These are phyloP conservation scores for Scarus forsteni DNA, from an alignment of 2,797 vertebrate genomes.

Conservation along the genomic window DNA sequence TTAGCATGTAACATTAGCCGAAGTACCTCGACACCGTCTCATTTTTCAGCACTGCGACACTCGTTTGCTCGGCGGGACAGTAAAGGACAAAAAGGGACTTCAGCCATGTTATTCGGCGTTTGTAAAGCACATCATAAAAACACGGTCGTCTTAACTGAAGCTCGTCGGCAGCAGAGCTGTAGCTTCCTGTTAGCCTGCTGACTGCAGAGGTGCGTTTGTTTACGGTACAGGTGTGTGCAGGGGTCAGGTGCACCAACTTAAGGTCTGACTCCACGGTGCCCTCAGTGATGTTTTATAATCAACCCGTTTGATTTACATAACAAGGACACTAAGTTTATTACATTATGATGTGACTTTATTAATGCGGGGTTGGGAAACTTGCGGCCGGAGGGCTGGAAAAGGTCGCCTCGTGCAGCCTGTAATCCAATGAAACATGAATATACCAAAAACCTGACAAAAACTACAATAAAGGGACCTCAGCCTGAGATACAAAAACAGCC, in stretches of 20 bases:
- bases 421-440: too few relatives aligned
- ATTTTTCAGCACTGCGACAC: slow-evolving; percentile 54
- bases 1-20: not conserved
- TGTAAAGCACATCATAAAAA: not conserved
- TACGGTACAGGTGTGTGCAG: slow-evolving; percentile 4
- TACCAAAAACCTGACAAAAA: too few relatives aligned
- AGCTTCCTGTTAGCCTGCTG: slow-evolving; percentile 14
- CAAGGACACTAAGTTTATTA: accelerated
- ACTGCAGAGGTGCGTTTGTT: slow-evolving; percentile 46
- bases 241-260: slow-evolving; percentile 37
- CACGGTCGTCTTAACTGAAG: not conserved
- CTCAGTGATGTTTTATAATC: accelerated
- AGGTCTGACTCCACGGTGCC: not conserved
- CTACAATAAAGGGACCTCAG: too few relatives aligned
- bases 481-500: too few relatives aligned
- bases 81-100: slow-evolving; percentile 37
- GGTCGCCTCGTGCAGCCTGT: too few relatives aligned
- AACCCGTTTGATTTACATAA: not conserved
- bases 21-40: not conserved
- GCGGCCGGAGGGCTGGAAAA: too few relatives aligned
- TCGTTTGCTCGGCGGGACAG: slow-evolving; percentile 19
- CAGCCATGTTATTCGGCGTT: slow-evolving; percentile 24
- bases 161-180: not conserved
- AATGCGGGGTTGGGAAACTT: too few relatives aligned
- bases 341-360: not conserved